Conservation (phyloP, 1,140 invertebrate genomes). For the Drosophila erecta region DNA sequence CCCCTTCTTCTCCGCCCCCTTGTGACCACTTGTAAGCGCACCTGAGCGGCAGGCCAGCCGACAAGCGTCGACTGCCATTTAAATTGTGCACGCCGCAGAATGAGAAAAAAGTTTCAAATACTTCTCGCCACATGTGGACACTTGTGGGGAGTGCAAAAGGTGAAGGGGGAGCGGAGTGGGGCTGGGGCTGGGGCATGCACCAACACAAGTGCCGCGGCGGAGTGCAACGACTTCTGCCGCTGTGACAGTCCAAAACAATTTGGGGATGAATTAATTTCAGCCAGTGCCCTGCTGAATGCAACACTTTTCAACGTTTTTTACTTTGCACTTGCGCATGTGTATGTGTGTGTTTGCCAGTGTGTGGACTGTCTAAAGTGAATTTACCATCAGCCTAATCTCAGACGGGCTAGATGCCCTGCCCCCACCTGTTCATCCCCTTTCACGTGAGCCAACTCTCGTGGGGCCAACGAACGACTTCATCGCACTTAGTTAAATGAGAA, state of each 20-base stretch:
- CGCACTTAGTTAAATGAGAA: slow-evolving; percentile 80
- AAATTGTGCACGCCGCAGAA: slow-evolving; percentile 69
- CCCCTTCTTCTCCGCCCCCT: slow-evolving; percentile 20
- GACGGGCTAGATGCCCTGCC: slow-evolving; percentile 5
- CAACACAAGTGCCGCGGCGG: slow-evolving; percentile 37
- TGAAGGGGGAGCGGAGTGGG: neutral
- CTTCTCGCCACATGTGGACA: slow-evolving; percentile 70
- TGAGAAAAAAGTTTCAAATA: slow-evolving; percentile 57
- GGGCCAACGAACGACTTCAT: slow-evolving; percentile 65
- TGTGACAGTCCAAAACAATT: slow-evolving; percentile 58
- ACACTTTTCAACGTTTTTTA: slow-evolving; percentile 30
- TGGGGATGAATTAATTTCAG: slow-evolving; percentile 58
- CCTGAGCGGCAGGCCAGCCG: slow-evolving; percentile 72
- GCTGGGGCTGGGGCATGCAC: neutral
- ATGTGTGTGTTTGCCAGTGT: slow-evolving; percentile 3
- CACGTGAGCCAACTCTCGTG: slow-evolving; percentile 20
- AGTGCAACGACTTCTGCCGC: slow-evolving; percentile 71
- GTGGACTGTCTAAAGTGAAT: slow-evolving; percentile 38
- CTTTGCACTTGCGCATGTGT: slow-evolving; percentile 11
- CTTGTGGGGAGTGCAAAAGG: slow-evolving; percentile 37
- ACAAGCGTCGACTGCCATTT: slow-evolving; percentile 67
- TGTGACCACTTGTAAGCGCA: slow-evolving; percentile 71
- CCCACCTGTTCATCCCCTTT: neutral
- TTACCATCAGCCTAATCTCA: slow-evolving; percentile 65
- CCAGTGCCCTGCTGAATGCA: slow-evolving; percentile 25